Conservation (phyloP, 2,888 invertebrate genomes). For the Trissolcus japonicus region DNA sequence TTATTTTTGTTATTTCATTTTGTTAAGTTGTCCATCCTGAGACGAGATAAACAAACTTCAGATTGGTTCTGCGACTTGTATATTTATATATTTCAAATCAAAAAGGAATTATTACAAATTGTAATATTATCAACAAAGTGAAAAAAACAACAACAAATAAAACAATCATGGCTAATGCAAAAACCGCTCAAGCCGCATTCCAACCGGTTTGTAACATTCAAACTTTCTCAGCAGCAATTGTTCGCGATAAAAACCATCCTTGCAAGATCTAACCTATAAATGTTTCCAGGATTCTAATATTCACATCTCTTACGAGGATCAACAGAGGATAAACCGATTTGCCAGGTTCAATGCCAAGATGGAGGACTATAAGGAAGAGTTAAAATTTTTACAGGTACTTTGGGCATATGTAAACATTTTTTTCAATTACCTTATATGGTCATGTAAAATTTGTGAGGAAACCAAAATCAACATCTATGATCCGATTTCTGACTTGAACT, state of each 20-base stretch:
- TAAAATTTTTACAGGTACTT: conserved; percentile 86
- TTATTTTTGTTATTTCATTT: too few species aligned
- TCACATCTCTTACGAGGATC: conserved; percentile 96
- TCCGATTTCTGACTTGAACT: background rate
- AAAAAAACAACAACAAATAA: background rate
- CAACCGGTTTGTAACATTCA: conserved; percentile 81
- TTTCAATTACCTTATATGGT: conserved; percentile 66
- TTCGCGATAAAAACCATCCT: conserved; percentile 8
- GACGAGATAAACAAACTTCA: too few species aligned
- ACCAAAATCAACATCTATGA: background rate
- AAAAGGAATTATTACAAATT: too few species aligned
- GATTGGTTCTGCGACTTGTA: too few species aligned
- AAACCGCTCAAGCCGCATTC: conserved; percentile 80
- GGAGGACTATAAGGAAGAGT: conserved; percentile 92
- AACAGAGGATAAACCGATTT: conserved; percentile 97
- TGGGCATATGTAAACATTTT: background rate
- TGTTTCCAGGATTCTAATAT: conserved; percentile 87
- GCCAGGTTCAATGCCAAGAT: conserved; percentile 94
- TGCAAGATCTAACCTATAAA: conserved; percentile 57
- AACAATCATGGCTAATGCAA: conserved; percentile 61
- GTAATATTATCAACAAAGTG: background rate
- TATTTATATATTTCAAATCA: too few species aligned
- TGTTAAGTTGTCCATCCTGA: too few species aligned
- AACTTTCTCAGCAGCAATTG: background rate
- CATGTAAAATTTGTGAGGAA: conserved; percentile 13